Evolutionary conservation across 2,888 invertebrate species (phyloP).

Genomic region (Subacronicta megacephala): DNA sequence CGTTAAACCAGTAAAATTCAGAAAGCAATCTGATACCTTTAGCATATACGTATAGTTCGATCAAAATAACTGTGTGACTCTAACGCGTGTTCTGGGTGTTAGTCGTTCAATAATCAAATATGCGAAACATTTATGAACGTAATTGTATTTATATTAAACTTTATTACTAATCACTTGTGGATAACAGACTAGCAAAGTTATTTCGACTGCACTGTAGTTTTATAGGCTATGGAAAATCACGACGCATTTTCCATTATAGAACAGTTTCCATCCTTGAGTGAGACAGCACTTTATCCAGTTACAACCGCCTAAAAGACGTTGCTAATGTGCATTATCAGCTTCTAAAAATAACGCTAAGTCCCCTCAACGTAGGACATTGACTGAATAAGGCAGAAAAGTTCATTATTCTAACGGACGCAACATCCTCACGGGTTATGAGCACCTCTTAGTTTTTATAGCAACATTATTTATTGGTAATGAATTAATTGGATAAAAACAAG

Average conservation of each 20-base stretch:
- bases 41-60: too few species aligned
- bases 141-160: too few species aligned
- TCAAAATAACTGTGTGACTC: too few species aligned
- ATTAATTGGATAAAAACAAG: conserved; percentile 39
- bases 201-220: too few species aligned
- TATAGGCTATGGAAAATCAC: conserved; percentile 2
- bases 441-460: conserved; percentile 45
- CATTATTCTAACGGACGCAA: conserved; percentile 47
- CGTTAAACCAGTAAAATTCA: too few species aligned
- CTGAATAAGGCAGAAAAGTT: conserved; percentile 32
- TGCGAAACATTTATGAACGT: too few species aligned
- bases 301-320: conserved; percentile 43
- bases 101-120: too few species aligned
- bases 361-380: conserved; percentile 27
- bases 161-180: too few species aligned
- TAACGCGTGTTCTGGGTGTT: too few species aligned
- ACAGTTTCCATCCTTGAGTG: conserved; percentile 39
- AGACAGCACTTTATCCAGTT: conserved; percentile 31
- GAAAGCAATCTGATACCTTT: too few species aligned
- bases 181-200: too few species aligned
- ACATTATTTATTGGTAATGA: conserved; percentile 47
- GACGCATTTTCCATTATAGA: conserved; percentile 19
- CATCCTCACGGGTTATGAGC: conserved; percentile 37
- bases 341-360: conserved; percentile 46
- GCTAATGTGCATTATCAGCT: conserved; percentile 47